A percentile compares a stretch with the other conserved stretches of the same genome.
Evolutionary conservation across 2,797 vertebrate genomes (phyloP).

Genomic region (Oophaga sylvatica): DNA sequence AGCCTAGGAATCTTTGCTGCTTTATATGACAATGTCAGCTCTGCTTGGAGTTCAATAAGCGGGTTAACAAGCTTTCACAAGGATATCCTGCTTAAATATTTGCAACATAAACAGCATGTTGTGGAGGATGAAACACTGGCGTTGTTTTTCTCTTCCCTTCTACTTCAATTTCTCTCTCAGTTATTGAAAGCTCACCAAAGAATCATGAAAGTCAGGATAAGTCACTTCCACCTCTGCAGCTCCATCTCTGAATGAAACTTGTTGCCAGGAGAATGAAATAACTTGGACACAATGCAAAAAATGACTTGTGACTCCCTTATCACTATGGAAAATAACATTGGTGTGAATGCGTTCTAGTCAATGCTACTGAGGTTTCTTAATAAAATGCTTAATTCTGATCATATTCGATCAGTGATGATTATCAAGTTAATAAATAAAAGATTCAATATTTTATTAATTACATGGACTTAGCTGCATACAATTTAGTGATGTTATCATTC

Average conservation of each 20-base stretch:
- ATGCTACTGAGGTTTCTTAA: not conserved
- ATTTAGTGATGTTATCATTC: too few species aligned
- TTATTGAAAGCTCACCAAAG: slow-evolving; percentile 48
- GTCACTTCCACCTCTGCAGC: slow-evolving; percentile 20
- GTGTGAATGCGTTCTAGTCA: not conserved
- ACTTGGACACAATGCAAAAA: not conserved
- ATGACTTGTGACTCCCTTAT: not conserved
- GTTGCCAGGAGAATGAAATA: slow-evolving; percentile 10
- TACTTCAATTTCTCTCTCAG: slow-evolving; percentile 39
- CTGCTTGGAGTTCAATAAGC: slow-evolving; percentile 54
- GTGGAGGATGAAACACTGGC: slow-evolving; percentile 23
- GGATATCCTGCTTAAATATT: slow-evolving; percentile 64
- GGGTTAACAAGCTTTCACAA: slow-evolving; percentile 64
- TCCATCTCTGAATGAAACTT: slow-evolving; percentile 13
- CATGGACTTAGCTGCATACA: not conserved
- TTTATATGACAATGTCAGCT: not conserved
- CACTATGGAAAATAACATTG: not conserved
- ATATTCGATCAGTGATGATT: not conserved
- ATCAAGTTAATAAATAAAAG: not conserved
- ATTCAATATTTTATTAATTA: not conserved
- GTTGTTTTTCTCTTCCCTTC: slow-evolving; percentile 22
- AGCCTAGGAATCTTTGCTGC: not conserved
- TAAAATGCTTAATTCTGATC: not conserved
- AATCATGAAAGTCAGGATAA: slow-evolving; percentile 38
- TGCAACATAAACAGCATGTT: slow-evolving; percentile 59